Evolutionary conservation across 2,888 invertebrate genomes (phyloP), one percentile per base, ranked within the genome.

Genomic region (Orthonevra nobilis): DNA sequence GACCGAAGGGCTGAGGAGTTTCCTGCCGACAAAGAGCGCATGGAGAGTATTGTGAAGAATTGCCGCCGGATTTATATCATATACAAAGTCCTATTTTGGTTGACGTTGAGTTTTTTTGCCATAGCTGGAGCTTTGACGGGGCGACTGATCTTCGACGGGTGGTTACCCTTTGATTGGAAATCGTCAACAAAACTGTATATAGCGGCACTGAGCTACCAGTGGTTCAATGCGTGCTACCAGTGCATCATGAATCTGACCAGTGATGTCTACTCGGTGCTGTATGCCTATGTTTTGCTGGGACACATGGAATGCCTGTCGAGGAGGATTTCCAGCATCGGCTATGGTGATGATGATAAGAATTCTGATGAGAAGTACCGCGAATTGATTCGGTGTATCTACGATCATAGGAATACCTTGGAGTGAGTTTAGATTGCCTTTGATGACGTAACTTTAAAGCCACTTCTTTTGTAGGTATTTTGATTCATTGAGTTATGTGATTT

Each of bases 221-320:
- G 60, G 17, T 1, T 81, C 0, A 63, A 82, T 14, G 42, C 74
- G 4, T 34, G 23, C 0, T 73, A 56, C 40, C 50, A 75, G 3
- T 46, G 75, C 9, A 50, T 81, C 23, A 82, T 82, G 44, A 81
- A 82, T 58, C 50, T 54, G 6, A 79, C 61, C 9, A 82, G 79
- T 7, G 84, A 84, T 50, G 46, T 81, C 32, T 83, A 82, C 61
- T 75, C 82, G 7, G 60, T 72, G 20, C 79, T 83, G 6, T 84
- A 83, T 50, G 17, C 81, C 6, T 72, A 64, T 0, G 38, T 83
- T 1, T 54, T 83, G 44, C 63, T 81, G 28, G 83, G 64, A 2
- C 84, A 84, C 26, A 28, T 84, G 34, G 44, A 82, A 2, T 69
- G 82, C 0, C 19, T 84, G 9, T 58, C 68, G 0, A 64, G 26